Percentiles rank a stretch among this genome's conserved stretches.
Conservation (phyloP, 2,113 vertebrate genomes). For the Danionella cerebrum region DNA sequence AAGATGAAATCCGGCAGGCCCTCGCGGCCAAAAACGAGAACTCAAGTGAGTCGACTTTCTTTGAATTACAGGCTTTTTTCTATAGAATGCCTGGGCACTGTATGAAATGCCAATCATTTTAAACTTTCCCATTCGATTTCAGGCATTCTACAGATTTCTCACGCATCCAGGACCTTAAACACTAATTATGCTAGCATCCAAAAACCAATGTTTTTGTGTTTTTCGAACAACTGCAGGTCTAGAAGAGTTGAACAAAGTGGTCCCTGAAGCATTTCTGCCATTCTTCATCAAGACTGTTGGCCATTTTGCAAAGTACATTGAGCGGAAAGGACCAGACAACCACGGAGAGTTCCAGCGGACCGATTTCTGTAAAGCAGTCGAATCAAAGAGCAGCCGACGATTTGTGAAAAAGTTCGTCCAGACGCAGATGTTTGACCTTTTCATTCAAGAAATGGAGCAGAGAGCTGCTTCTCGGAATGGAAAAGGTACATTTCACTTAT, state of each 20-base stretch:
- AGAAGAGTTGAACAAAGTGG: conserved; percentile 77
- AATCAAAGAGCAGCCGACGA: conserved; percentile 70
- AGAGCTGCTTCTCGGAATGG: conserved; percentile 68
- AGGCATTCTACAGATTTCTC: too few species aligned
- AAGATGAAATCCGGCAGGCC: conserved; percentile 67
- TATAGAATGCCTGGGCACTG: too few species aligned
- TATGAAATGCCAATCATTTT: too few species aligned
- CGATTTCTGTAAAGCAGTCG: conserved; percentile 77
- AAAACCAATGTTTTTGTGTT: too few species aligned
- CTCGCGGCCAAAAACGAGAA: conserved; percentile 42
- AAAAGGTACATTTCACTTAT: conserved; percentile 53
- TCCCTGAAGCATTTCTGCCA: conserved; percentile 80
- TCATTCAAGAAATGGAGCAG: conserved; percentile 86
- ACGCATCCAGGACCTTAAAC: too few species aligned
- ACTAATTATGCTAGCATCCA: too few species aligned
- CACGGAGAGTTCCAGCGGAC: conserved; percentile 68
- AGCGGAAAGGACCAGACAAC: conserved; percentile 33
- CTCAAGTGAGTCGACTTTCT: conserved; percentile 48
- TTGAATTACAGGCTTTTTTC: not conserved
- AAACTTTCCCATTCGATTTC: too few species aligned
- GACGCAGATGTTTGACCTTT: conserved; percentile 92
- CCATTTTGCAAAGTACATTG: conserved; percentile 74
- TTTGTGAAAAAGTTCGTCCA: conserved; percentile 84
- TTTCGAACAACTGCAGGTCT: conserved; percentile 50
- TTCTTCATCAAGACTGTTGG: conserved; percentile 84